Conservation (phyloP, 2,888 invertebrate genomes). For the Crioceris asparagi region DNA sequence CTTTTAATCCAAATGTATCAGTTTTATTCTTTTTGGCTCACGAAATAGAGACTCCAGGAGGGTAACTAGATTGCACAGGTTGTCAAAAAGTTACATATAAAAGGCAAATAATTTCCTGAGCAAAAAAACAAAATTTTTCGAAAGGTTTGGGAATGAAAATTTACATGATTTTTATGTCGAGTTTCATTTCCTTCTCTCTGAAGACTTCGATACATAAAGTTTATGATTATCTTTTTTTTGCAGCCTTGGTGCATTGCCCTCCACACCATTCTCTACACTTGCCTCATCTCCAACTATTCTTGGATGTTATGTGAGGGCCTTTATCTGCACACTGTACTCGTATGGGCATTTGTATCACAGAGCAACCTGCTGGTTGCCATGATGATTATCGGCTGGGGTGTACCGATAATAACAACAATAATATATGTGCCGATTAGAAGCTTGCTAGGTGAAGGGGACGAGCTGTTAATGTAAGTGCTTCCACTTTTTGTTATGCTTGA, state of each 20-base stretch:
- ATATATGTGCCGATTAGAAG: constrained; percentile 59
- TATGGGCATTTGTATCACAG: constrained; percentile 84
- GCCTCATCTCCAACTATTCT: constrained; percentile 83
- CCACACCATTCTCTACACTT: constrained; percentile 76
- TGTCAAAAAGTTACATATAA: no score
- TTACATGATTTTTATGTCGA: no score
- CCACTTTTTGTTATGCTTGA: no score
- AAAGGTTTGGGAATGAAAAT: no score
- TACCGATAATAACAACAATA: constrained; percentile 56
- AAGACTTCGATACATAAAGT: no score
- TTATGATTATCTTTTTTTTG: constrained; percentile 27
- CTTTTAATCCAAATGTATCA: no score
- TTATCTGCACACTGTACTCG: constrained; percentile 87
- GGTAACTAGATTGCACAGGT: no score
- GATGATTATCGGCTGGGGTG: constrained; percentile 75
- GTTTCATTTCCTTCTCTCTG: no score
- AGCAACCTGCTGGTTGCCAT: constrained; percentile 73
- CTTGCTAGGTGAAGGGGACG: constrained; percentile 40
- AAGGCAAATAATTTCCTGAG: no score
- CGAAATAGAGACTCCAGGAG: no score
- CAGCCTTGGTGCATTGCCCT: constrained; percentile 73
- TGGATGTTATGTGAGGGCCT: constrained; percentile 97
- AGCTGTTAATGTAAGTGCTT: constrained; percentile 47
- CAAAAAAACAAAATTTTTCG: no score
- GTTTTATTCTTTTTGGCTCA: no score